Conservation (phyloP, 2,797 vertebrate species). For the Cryptoprocta ferox region DNA sequence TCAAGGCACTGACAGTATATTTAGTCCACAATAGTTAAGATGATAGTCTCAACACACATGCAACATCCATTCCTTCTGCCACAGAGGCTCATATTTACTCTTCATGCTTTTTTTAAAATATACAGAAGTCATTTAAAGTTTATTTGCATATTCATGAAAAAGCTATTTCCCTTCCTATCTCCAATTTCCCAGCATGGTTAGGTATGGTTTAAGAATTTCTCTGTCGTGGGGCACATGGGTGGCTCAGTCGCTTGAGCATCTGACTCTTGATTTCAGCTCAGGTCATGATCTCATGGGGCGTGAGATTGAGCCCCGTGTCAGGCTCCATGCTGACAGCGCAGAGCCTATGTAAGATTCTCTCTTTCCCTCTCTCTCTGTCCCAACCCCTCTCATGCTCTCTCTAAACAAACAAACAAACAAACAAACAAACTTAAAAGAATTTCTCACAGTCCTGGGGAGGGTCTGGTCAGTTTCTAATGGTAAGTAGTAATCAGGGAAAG, state of each 20-base stretch:
- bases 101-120: background rate
- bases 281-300: no score
- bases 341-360: no score
- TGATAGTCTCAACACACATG: background rate
- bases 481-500: background rate
- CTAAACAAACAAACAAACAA: no score
- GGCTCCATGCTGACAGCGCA: no score
- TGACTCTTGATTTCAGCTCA: no score
- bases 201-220: background rate
- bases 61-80: background rate
- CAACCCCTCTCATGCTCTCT: no score
- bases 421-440: background rate
- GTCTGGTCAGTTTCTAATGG: background rate
- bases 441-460: background rate
- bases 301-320: no score
- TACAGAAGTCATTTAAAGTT: background rate
- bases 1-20: background rate
- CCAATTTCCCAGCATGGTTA: background rate
- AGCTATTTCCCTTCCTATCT: background rate
- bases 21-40: constrained; percentile 18
- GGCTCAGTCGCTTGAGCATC: no score
- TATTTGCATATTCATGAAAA: constrained; percentile 28
- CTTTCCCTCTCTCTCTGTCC: no score
- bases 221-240: no score
- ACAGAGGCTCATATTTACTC: background rate